Evolutionary conservation across 1,140 invertebrate species (phyloP), one percentile per base, ranked within the genome.

Genomic region (Tetramorium alpestre): DNA sequence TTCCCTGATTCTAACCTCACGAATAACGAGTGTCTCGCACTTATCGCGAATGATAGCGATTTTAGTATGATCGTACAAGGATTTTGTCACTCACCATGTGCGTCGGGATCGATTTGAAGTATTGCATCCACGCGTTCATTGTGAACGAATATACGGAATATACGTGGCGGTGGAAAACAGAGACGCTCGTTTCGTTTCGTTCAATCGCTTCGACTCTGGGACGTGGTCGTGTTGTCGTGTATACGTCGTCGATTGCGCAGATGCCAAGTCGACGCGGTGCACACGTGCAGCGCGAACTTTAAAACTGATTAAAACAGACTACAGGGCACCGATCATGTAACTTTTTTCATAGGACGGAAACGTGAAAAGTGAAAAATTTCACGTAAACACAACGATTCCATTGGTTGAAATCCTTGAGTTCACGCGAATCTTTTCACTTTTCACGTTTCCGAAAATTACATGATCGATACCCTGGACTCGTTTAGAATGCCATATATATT

Each of bases 11-110:
- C 51, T 91, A 77, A 62, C 38, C 33, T 84, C 54, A 1, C 7
- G 6, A 25, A 47, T 7, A 81, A 60, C 3, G 5, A 80, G 47
- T 47, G 25, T 10, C 13, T 60, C 18, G n/a, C 0, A 18, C 7
- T 41, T 28, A n/a, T 51, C n/a, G 11, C 16, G 4, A 5, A 13
- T 11, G 6, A 18, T 54, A 5, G n/a, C 22, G 3, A 11, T 10
- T 10, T 81, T 1, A 33, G 33, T 5, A 18, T 7, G 47, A 2
- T 33, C 10, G n/a, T 28, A 38, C 8, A 22, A 65, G 10, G 0
- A 73, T 44, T 25, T 56, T 28, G 11, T 10, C 13, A 89, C 89
- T 94, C 92, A 97, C 96, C 96, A 97, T 96, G 92, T 97, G 96
- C 5, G 96, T 96, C 25, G 96, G 96, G 88, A 97, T 96, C 18